Percentiles rank a stretch among this genome's conserved stretches.
Conservation (phyloP, 1,140 invertebrate species). For the Physella acuta region DNA sequence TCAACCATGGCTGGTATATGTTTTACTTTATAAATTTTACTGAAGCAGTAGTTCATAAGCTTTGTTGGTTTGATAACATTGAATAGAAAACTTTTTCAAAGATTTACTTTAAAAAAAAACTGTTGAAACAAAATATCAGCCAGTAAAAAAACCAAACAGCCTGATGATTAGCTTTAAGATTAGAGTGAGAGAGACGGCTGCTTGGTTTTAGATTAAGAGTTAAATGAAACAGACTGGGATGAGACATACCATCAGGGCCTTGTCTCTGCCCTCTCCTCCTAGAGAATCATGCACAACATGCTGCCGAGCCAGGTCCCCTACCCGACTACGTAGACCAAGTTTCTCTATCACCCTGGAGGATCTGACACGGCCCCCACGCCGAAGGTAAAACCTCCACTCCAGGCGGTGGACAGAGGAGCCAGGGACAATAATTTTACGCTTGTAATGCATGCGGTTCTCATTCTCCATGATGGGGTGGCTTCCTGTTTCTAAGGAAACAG, state of each 20-base stretch:
- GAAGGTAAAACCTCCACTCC: constrained; percentile 82
- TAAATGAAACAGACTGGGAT: constrained; percentile 15
- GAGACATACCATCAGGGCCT: constrained; percentile 57
- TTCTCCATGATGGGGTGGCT: constrained; percentile 76
- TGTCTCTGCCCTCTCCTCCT: constrained; percentile 51
- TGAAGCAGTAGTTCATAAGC: too few species aligned
- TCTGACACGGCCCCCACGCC: constrained; percentile 46
- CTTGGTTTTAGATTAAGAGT: too few species aligned
- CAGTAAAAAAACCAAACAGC: too few species aligned
- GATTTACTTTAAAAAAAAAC: too few species aligned
- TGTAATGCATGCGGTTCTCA: constrained; percentile 83
- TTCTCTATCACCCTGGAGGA: constrained; percentile 42
- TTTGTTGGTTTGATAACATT: too few species aligned
- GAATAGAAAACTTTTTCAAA: too few species aligned
- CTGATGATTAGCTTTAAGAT: too few species aligned
- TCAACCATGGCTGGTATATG: too few species aligned
- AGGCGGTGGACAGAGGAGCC: constrained; percentile 82
- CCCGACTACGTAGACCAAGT: constrained; percentile 52
- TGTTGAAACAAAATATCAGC: too few species aligned
- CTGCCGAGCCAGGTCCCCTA: constrained; percentile 49
- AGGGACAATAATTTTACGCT: constrained; percentile 81
- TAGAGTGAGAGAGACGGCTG: too few species aligned
- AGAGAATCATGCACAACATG: constrained; percentile 49
- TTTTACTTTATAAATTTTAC: too few species aligned
- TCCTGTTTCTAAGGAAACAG: constrained; percentile 65